A percentile compares a stretch with the other conserved stretches of the same genome.
These are phyloP conservation scores for Globodera rostochiensis DNA, from an alignment of 1,140 invertebrate species.

Conservation along the genomic window DNA sequence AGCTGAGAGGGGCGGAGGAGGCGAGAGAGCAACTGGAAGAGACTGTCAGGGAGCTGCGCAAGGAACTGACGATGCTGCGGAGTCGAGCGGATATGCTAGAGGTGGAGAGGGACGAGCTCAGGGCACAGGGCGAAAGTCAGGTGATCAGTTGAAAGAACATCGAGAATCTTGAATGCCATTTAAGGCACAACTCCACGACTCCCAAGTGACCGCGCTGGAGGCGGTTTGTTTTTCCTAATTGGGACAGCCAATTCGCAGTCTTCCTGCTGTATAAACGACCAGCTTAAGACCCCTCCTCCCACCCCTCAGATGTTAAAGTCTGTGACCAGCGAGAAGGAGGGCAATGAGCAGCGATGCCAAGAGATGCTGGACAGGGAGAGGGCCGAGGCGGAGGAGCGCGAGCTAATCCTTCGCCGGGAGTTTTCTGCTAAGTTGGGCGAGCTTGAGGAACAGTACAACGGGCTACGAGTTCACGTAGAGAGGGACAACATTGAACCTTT, in stretches of 20 bases:
- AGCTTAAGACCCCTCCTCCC: background rate
- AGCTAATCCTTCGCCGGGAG: constrained; percentile 56
- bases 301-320: constrained; percentile 52
- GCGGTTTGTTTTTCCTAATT: constrained; percentile 41
- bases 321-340: constrained; percentile 62
- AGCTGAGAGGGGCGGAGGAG: constrained; percentile 53
- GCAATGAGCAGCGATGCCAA: constrained; percentile 57
- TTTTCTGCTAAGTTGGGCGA: constrained; percentile 63
- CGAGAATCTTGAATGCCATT: background rate
- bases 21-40: constrained; percentile 52
- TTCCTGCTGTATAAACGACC: background rate
- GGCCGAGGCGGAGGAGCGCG: constrained; percentile 55
- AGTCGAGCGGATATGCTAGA: constrained; percentile 62
- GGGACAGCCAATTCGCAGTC: background rate
- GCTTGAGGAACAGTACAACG: constrained; percentile 63
- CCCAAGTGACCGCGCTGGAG: constrained; percentile 62
- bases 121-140: constrained; percentile 62
- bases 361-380: constrained; percentile 52
- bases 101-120: constrained; percentile 60
- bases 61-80: constrained; percentile 59
- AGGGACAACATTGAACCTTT: constrained; percentile 43
- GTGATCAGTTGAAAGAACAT: background rate
- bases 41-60: constrained; percentile 55
- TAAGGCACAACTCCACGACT: constrained; percentile 55
- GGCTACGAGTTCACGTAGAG: constrained; percentile 57